These are phyloP conservation scores for Luehdorfia chinensis DNA, from an alignment of 1,140 invertebrate species.

Conservation along the genomic window DNA sequence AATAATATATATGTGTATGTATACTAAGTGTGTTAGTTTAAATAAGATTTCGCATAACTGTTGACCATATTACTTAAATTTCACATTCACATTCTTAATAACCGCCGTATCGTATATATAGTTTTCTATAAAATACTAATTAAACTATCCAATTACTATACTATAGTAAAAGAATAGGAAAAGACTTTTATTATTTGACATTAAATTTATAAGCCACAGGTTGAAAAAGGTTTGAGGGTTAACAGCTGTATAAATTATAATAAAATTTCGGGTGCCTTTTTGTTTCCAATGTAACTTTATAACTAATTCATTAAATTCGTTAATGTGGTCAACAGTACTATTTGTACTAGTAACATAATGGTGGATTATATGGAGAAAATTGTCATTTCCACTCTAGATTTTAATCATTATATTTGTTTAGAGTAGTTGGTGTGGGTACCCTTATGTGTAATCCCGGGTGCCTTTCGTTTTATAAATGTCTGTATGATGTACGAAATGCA, in stretches of 20 bases:
- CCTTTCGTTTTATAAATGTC: conserved; percentile 74
- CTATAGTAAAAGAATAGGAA: too few relatives aligned
- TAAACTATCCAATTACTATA: too few relatives aligned
- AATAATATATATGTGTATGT: conserved; percentile 50
- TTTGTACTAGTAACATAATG: conserved; percentile 23
- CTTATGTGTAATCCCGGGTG: conserved; percentile 71
- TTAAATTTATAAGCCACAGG: too few relatives aligned
- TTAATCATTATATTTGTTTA: conserved; percentile 72
- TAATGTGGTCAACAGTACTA: conserved; percentile 41
- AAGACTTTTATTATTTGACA: too few relatives aligned
- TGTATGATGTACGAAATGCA: conserved; percentile 79
- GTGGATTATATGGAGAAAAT: conserved; percentile 43
- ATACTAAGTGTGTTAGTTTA: conserved; percentile 38
- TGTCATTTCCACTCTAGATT: conserved; percentile 55
- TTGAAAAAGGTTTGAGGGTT: too few relatives aligned
- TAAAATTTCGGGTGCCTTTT: too few relatives aligned
- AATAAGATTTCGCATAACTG: conserved; percentile 23
- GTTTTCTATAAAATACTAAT: too few relatives aligned
- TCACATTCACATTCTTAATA: too few relatives aligned
- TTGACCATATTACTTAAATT: conserved; percentile 25
- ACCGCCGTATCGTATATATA: too few relatives aligned
- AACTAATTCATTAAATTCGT: too few relatives aligned
- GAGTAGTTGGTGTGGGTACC: conserved; percentile 76
- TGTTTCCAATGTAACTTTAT: too few relatives aligned
- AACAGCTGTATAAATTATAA: too few relatives aligned